Evolutionary conservation across 1,140 invertebrate species (phyloP), one percentile per base, ranked within the genome.

Genomic region (Lanistes nyassanus): DNA sequence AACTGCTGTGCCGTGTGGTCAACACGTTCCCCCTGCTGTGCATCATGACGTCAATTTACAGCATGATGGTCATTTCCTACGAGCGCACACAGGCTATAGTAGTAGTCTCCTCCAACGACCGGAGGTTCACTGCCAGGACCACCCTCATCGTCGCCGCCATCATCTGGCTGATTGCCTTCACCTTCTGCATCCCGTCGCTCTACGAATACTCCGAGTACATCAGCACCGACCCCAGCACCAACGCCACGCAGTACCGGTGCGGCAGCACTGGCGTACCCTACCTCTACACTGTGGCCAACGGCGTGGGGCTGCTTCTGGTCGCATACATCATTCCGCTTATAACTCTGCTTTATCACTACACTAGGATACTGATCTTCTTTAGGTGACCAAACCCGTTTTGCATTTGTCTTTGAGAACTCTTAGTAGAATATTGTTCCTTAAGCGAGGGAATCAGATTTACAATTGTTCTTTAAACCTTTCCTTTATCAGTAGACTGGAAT

Each of bases 1-100:
- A 68, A 19, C 62, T 81, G 19, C 71, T 80, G 31, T 85, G 83
- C 55, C 78, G 76, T 21, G 13, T 83, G 2, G 78, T 79, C 13
- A 80, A 81, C 76, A 64, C 70, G n/a, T 56, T 77, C 11, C 82
- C 81, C 6, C 67, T 85, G 7, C 39, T 83, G 26, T 77, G 79
- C 68, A 83, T 83, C 56, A 82, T 81, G 16, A 55, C 70, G 9
- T 80, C 79, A 11, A 82, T 83, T 58, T 85, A 81, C 75, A 76
- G 77, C 6, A 56, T 83, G 76, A 79, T 81, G 19, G 75, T 73
- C 47, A 78, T 85, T 34, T 77, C 82, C 16, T 79, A 76, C 29
- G 83, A 85, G 42, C 64, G 83, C 16, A 70, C 76, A 16, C 72
- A 78, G 5, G 71, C 77, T n/a, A 80, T 83, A n/a, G 74, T 83